These are phyloP conservation scores for Eristalinus aeneus DNA, from an alignment of 2,888 invertebrate genomes.

Conservation along the genomic window DNA sequence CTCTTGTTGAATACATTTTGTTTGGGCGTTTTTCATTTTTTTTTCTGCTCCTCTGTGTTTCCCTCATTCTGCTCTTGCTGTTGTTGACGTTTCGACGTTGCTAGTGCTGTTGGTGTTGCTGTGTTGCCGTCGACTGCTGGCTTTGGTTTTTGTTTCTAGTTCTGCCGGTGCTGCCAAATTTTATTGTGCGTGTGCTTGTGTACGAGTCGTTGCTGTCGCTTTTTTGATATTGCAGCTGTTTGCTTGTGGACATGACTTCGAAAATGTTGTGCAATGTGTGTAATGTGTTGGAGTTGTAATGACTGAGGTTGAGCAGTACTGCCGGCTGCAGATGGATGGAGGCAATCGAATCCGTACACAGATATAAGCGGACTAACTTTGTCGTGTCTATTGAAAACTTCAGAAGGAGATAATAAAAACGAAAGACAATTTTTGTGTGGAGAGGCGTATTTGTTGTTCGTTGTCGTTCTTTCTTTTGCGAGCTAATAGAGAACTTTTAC, in stretches of 20 bases:
- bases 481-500: too few species aligned
- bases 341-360: background rate
- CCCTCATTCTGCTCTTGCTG: background rate
- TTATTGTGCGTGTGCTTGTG: background rate
- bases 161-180: conserved; percentile 1
- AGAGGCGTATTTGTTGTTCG: background rate
- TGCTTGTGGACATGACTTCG: background rate
- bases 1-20: conserved; percentile 37
- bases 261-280: background rate
- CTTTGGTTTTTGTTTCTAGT: background rate
- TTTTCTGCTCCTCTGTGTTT: background rate
- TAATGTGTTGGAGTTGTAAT: conserved; percentile 2
- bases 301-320: background rate
- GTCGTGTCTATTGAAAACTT: background rate
- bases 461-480: background rate
- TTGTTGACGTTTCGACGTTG: background rate
- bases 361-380: background rate
- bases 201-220: background rate
- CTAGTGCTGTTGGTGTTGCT: background rate
- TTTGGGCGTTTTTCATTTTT: background rate
- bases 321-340: background rate
- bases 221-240: background rate
- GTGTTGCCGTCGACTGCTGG: too few species aligned
- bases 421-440: background rate
- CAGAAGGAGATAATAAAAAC: background rate